Base-by-base conservation (phyloP, 1,140 invertebrate species). In the Macrobrachium nipponense region DNA sequence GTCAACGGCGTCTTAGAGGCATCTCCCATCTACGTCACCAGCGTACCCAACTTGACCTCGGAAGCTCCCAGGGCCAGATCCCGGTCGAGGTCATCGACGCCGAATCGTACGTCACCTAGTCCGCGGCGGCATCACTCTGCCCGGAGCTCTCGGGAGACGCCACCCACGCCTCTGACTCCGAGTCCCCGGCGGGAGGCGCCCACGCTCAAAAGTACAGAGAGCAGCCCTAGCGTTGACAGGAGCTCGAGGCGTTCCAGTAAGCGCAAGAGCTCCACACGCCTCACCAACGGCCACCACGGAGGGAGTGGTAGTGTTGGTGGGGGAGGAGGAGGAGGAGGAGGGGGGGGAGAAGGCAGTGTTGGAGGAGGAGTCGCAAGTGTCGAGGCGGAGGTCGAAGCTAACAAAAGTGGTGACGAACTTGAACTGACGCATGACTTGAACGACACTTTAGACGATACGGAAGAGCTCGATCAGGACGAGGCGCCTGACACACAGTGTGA, bases 11-110 rank as follows among this genome's bases (percentile, higher is more conserved):
- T 95, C 90, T 94, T 95, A 87, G 94, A 94, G 88, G 94, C 89
- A 60, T 90, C 90, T 59, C 94, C 95, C 36, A 95, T 96, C 84
- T 96, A 96, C 92, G 95, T 96, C 82, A 96, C 95, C 77, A 95
- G 95, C 80, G 94, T 93, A 90, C 90, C 93, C 91, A 90, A 93
- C 92, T 20, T 93, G 91, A 89, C 93, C 90, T 90, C 91, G 23
- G 86, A 80, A 20, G 73, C 20, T 36, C 78, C 70, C 12, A 51
- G 76, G 17, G 64, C 76, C 91, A 91, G 90, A 27, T 82, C 86
- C 8, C 80, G 80, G 10, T 87, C 91, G 91, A 89, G 92, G 91
- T 88, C 88, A 80, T 87, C 89, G 84, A 87, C 88, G 44, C 82
- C 91, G 86, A 90, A 88, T 89, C 79, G 90, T 76, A 88, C 90